A percentile compares a stretch with the other conserved stretches of the same genome.
Evolutionary conservation across 92 coral and sea anemone genomes (phyloP).

Genomic region (Epizoanthus stellaris): DNA sequence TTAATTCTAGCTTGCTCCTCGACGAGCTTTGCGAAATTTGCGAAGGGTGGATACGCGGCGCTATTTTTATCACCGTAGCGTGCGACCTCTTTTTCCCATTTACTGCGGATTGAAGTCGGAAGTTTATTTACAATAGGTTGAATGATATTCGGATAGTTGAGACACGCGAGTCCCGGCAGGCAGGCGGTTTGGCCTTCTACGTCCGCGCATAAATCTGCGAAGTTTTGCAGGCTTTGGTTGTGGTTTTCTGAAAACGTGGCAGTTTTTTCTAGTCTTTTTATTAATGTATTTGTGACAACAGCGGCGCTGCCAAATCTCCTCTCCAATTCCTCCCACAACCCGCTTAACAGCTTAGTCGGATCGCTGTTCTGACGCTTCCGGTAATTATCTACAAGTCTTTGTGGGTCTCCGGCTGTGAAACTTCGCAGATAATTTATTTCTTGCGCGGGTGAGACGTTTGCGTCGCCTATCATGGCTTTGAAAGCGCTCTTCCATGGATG

Average conservation of each 20-base stretch:
- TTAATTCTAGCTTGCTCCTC: constrained; percentile 41
- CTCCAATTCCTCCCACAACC: constrained; percentile 53
- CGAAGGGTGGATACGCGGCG: constrained; percentile 47
- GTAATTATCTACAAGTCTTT: constrained; percentile 35
- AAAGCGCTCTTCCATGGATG: constrained; percentile 61
- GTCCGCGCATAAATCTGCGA: constrained; percentile 57
- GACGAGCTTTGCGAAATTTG: constrained; percentile 33
- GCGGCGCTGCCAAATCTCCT: constrained; percentile 57
- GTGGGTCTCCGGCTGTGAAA: constrained; percentile 44
- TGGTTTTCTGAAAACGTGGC: constrained; percentile 33
- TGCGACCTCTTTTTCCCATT: constrained; percentile 59
- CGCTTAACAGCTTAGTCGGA: constrained; percentile 15
- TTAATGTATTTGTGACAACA: constrained; percentile 20
- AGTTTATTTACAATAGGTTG: constrained; percentile 52
- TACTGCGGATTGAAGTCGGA: constrained; percentile 31
- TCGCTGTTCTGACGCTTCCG: constrained; percentile 39
- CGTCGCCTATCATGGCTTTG: constrained; percentile 58
- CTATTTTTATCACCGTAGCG: constrained; percentile 29
- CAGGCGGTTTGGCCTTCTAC: constrained; percentile 46
- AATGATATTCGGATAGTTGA: constrained; percentile 49
- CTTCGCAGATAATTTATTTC: constrained; percentile 58
- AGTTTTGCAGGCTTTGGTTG: constrained; percentile 29
- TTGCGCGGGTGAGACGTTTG: constrained; percentile 45
- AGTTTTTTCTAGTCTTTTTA: constrained; percentile 9
- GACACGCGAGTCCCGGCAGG: constrained; percentile 58